Evolutionary conservation across 2,113 vertebrate genomes (phyloP).

Genomic region (Addax nasomaculatus): DNA sequence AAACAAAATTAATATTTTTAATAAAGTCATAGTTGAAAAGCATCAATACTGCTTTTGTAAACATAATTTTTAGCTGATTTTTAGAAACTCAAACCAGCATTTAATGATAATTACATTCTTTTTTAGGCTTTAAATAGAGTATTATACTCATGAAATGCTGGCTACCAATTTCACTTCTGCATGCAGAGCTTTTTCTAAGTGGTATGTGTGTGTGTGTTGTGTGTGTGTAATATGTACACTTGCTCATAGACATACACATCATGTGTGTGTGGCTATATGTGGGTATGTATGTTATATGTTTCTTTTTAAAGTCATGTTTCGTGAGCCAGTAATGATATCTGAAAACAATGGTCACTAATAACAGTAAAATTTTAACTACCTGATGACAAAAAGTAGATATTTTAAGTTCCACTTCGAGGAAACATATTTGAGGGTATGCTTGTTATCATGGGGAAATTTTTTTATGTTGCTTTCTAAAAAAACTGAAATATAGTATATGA

Average conservation of each 20-base stretch:
- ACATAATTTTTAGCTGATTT: background rate
- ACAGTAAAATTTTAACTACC: background rate
- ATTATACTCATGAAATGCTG: background rate
- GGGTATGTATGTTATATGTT: background rate
- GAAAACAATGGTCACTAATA: background rate
- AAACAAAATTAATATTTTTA: slow-evolving; percentile 30
- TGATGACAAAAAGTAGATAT: background rate
- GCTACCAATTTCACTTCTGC: background rate
- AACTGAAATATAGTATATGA: background rate
- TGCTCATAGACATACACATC: background rate
- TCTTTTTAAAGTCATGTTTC: background rate
- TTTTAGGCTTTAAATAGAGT: background rate
- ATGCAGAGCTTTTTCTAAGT: background rate
- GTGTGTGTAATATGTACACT: background rate
- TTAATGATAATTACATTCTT: background rate
- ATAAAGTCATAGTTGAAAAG: slow-evolving; percentile 21
- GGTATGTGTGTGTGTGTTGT: background rate
- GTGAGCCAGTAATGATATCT: background rate
- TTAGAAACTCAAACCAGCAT: background rate
- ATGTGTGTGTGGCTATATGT: background rate
- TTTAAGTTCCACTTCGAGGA: background rate
- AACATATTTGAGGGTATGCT: background rate
- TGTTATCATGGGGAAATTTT: background rate
- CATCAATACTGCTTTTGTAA: background rate
- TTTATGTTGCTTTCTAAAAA: background rate